A percentile compares a stretch with the other conserved stretches of the same genome.
These are phyloP conservation scores for Ruditapes philippinarum DNA, from an alignment of 1,140 invertebrate species.

Conservation along the genomic window DNA sequence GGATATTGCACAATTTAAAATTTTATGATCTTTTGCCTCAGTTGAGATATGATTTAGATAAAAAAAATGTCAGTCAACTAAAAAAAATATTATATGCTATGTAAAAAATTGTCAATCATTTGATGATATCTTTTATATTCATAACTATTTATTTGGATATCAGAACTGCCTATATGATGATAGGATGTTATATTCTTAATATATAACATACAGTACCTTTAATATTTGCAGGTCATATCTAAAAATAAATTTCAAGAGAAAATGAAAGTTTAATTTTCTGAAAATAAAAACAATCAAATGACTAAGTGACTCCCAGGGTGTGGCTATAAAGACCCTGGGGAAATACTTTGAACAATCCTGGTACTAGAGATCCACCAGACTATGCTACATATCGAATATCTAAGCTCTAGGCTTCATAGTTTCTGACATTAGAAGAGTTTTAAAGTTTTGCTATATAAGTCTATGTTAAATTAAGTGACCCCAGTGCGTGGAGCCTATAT, in stretches of 20 bases:
- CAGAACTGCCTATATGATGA: background rate
- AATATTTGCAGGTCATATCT: slow-evolving; percentile 7
- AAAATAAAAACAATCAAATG: slow-evolving; percentile 10
- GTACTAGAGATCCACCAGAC: slow-evolving; percentile 4
- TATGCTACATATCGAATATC: slow-evolving; percentile 3
- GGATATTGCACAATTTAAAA: slow-evolving; percentile 1
- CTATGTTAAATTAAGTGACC: too few relatives aligned
- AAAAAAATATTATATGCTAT: slow-evolving; percentile 11
- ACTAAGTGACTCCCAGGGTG: slow-evolving; percentile 3
- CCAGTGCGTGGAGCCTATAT: too few relatives aligned
- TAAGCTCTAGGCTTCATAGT: slow-evolving; percentile 6
- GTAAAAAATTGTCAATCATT: slow-evolving; percentile 9
- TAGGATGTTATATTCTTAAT: slow-evolving; percentile 9
- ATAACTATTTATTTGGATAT: slow-evolving; percentile 10
- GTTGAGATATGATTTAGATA: slow-evolving; percentile 8
- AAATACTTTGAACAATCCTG: slow-evolving; percentile 7
- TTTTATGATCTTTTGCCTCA: slow-evolving; percentile 7
- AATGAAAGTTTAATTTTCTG: slow-evolving; percentile 9
- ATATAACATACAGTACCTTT: slow-evolving; percentile 8
- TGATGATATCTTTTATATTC: slow-evolving; percentile 9
- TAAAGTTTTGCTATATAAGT: too few relatives aligned
- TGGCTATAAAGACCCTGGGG: slow-evolving; percentile 3
- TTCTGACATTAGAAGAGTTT: background rate
- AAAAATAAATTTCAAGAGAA: slow-evolving; percentile 10
- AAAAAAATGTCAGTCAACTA: slow-evolving; percentile 8